Evolutionary conservation across 2,888 invertebrate species (phyloP).

Genomic region (Trichogramma evanescens): DNA sequence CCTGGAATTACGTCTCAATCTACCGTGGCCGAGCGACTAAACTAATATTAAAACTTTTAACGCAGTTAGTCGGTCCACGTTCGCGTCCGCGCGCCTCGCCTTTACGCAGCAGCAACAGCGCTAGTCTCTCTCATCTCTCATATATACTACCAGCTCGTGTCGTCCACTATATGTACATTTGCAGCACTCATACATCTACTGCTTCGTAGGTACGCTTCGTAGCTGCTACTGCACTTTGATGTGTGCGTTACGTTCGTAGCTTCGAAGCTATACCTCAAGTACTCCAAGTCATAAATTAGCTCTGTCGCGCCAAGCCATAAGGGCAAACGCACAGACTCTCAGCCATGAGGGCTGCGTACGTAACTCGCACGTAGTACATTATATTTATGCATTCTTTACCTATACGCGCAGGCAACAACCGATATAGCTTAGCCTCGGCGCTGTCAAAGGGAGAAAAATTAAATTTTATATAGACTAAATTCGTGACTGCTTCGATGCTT

Average conservation of each 20-base stretch:
- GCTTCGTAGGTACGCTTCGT: neutral
- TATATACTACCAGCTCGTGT: conserved; percentile 42
- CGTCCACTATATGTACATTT: conserved; percentile 22
- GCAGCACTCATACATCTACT: neutral
- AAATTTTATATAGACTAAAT: no score
- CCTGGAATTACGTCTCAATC: conserved; percentile 49
- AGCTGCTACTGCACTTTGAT: conserved; percentile 41
- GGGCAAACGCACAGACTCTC: neutral
- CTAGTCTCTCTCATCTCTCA: conserved; percentile 22
- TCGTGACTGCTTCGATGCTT: no score
- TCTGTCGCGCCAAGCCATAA: conserved; percentile 30
- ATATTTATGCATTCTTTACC: no score
- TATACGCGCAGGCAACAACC: no score
- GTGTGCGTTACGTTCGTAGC: conserved; percentile 26
- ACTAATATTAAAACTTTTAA: conserved; percentile 50
- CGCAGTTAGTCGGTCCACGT: conserved; percentile 39
- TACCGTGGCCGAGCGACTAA: conserved; percentile 48
- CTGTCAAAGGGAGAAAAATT: no score
- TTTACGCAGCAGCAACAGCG: neutral
- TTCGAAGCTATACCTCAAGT: neutral
- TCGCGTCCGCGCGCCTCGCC: no score
- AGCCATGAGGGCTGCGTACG: no score
- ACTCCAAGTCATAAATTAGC: conserved; percentile 45
- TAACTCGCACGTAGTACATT: no score
- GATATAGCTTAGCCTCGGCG: no score